These are phyloP conservation scores for Psephotus haematonotus DNA, from an alignment of 2,113 vertebrate genomes.

Conservation along the genomic window DNA sequence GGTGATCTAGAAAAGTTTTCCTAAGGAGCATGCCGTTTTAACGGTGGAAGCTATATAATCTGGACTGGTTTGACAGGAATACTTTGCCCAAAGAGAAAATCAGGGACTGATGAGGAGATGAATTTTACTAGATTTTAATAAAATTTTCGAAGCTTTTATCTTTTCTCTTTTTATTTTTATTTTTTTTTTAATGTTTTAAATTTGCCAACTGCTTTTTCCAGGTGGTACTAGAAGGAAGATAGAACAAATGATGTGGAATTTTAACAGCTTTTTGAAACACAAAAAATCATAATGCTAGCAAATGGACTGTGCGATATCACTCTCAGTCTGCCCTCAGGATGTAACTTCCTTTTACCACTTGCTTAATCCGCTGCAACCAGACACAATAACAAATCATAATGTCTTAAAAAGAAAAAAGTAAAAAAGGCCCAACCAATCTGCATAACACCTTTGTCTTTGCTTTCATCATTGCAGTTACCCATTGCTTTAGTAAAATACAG, in stretches of 20 bases:
- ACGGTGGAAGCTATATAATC: neutral
- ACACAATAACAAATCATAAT: neutral
- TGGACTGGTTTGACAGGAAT: rapidly evolving
- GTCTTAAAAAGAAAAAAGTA: neutral
- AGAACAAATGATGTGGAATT: neutral
- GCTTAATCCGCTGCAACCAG: neutral
- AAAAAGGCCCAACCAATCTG: neutral
- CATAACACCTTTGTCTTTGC: neutral
- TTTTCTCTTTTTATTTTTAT: neutral
- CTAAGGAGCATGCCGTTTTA: neutral
- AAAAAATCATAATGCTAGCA: neutral
- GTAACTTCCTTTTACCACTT: neutral
- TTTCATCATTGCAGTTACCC: neutral
- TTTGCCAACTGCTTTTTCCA: neutral
- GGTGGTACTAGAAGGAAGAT: neutral
- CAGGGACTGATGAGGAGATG: neutral
- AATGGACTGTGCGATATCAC: neutral
- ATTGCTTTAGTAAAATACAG: neutral
- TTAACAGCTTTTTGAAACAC: neutral
- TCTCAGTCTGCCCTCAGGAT: neutral
- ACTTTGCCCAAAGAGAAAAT: neutral
- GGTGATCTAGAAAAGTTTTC: neutral
- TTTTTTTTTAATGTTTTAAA: neutral
- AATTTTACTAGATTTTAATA: neutral
- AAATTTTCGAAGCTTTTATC: neutral